Evolutionary conservation across 2,113 vertebrate genomes (phyloP), one percentile per base, ranked within the genome.

Genomic region (Barnardius zonarius): DNA sequence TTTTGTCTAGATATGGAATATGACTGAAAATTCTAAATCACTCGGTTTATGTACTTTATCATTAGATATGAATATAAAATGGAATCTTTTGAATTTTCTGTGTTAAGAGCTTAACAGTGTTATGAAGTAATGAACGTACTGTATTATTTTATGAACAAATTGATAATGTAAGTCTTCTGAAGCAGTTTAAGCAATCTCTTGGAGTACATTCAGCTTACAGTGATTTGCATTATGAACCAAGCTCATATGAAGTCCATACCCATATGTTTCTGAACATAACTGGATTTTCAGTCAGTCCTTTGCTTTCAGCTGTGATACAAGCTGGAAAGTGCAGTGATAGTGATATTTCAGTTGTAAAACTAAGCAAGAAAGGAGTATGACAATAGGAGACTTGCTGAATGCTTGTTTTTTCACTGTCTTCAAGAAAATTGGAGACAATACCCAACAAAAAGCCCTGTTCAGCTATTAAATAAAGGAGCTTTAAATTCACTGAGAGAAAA

Each of bases 391-490:
- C 7, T 70, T 57, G 3, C 4, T 61, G 2, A 2, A 13, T 83
- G 13, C 44, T 74, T 41, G 28, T 3, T 67, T 70, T 75, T 74
- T 63, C 9, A 17, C 15, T 43, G 7, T 63, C 37, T 77, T 91
- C 11, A 72, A 31, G 11, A 57, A 91, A 59, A 80, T 72, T 48
- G 67, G 33, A 93, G 19, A 52, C 1, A 74, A 86, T 84, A 59
- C 2, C 9, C 48, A 70, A 41, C 3, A 61, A 90, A 79, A 75
- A 10, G 1, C 0, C 2, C 2, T 35, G 2, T 51, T 74, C 5
- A 41, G 33, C 23, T 82, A 28, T 57, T 86, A 82, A 80, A 31
- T 57, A 11, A 19, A 43, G 2, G 20, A 31, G 31, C 5, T 57
- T 80, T 80, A 63, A 57, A 72, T 39, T 70, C 2, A 20, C 8